phyloP scores from a whole-genome alignment of 2,113 vertebrate genomes.

The Urocolius indicus region DNA sequence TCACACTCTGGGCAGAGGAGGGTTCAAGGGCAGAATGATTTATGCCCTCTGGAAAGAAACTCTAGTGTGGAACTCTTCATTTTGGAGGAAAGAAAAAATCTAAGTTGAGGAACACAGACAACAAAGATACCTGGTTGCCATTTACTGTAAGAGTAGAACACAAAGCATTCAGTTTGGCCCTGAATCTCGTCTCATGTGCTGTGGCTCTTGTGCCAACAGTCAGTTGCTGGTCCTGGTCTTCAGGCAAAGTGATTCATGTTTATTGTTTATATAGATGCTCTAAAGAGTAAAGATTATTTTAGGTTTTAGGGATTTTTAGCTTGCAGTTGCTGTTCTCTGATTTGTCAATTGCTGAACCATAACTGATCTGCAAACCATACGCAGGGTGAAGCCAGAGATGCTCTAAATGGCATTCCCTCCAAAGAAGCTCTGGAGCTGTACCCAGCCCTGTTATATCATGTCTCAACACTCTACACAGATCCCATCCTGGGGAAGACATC shows the following conservation, averaged over 20 bases:
- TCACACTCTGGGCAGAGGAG: neutral
- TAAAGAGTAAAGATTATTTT: neutral
- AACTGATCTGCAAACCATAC: neutral
- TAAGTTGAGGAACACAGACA: neutral
- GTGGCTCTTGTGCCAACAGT: neutral
- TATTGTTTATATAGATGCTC: neutral
- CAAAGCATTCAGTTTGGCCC: neutral
- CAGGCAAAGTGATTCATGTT: neutral
- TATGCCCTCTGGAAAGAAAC: neutral
- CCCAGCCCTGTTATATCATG: neutral
- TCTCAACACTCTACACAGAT: neutral
- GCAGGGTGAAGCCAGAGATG: accelerated
- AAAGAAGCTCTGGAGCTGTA: accelerated
- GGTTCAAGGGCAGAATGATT: neutral
- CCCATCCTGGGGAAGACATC: neutral
- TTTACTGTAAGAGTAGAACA: neutral
- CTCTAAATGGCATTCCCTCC: neutral
- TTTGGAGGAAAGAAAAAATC: neutral
- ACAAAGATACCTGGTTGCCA: neutral
- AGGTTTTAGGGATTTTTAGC: neutral
- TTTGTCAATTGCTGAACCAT: neutral
- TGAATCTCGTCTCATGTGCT: too few relatives aligned
- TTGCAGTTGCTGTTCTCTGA: neutral
- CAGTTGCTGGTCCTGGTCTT: neutral
- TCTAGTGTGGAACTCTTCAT: neutral